Percentiles rank a stretch among this genome's conserved stretches.
Evolutionary conservation across 2,888 invertebrate species (phyloP).

Genomic region (Dicyrtoma fusca): DNA sequence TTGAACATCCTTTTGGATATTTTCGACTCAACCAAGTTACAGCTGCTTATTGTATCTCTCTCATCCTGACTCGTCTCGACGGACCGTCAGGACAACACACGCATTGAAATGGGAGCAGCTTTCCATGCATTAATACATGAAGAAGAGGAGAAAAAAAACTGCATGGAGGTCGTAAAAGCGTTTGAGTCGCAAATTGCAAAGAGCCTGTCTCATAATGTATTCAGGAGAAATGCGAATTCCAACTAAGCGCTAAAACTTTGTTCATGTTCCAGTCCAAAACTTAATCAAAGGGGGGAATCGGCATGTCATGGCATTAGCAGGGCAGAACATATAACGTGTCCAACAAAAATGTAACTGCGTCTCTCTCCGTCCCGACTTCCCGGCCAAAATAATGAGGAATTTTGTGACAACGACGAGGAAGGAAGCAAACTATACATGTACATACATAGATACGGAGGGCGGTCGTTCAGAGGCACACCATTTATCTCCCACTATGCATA

Average conservation of each 20-base stretch:
- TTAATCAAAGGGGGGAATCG: not conserved
- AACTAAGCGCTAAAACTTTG: not conserved
- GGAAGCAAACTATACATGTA: not conserved
- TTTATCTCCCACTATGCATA: not conserved
- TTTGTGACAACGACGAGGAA: not conserved
- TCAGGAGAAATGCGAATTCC: slow-evolving; percentile 13
- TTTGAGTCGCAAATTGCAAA: not conserved
- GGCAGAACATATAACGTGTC: not conserved
- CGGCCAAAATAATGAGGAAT: not conserved
- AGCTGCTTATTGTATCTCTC: no score
- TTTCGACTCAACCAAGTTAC: no score
- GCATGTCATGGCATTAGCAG: not conserved
- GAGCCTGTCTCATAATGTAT: slow-evolving; percentile 15
- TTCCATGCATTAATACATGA: no score
- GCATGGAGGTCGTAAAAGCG: not conserved
- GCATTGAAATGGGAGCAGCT: no score
- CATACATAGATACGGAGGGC: not conserved
- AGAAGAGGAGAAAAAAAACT: not conserved
- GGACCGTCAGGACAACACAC: no score
- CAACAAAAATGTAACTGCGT: not conserved
- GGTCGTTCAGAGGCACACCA: not conserved
- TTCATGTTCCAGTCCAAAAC: not conserved
- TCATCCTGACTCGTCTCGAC: no score
- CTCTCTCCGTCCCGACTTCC: not conserved
- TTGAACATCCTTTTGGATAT: not conserved